Base-by-base conservation (phyloP, 2,797 vertebrate genomes). In the Capromys pilorides region DNA sequence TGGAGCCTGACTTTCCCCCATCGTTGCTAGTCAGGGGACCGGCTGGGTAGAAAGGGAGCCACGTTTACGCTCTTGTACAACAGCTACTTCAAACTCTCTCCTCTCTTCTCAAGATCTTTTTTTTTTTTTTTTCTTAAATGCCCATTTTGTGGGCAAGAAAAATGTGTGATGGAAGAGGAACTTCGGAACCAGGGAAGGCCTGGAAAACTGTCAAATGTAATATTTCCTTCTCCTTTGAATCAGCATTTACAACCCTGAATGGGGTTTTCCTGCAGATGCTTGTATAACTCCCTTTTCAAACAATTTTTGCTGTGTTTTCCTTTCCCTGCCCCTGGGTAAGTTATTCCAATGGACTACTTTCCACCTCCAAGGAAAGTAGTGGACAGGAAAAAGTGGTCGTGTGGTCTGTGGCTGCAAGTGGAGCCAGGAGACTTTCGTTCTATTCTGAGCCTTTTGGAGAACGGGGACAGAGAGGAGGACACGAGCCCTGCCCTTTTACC, bases 361-460 rank as follows among this genome's bases (percentile, higher is more conserved):
- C 96, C 89, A 97, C 95, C 96, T 95, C 95, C 95, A 85, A 96
- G 94, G 94, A 95, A 95, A 97, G 95, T 61, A 78, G 95, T 87
- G 95, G 95, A 96, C 97, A 97, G 95, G 97, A 96, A 97, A 95
- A 96, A 94, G 93, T 89, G 95, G 95, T 97, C 94, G 86, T 97
- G 95, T 93, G 96, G 96, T 97, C 90, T 88, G 89, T n/a, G 89
- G 91, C 33, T 78, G 78, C 61, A 36, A 84, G 82, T 1, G 36
- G 82, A 80, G 88, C 92, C 69, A 2, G 86, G 95, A 96, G 97
- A 93, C 69, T 62, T 66, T 39, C 86, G 61, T 90, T 97, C 95
- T 96, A 96, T 89, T 95, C 96, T 93, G 95, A 94, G 94, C 71
- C 66, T 88, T 90, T 96, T 51, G 67, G 91, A 86, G 86, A 77